Evolutionary conservation across 64 coral and sea anemone species (phyloP).

Genomic region (Orbicella faveolata): DNA sequence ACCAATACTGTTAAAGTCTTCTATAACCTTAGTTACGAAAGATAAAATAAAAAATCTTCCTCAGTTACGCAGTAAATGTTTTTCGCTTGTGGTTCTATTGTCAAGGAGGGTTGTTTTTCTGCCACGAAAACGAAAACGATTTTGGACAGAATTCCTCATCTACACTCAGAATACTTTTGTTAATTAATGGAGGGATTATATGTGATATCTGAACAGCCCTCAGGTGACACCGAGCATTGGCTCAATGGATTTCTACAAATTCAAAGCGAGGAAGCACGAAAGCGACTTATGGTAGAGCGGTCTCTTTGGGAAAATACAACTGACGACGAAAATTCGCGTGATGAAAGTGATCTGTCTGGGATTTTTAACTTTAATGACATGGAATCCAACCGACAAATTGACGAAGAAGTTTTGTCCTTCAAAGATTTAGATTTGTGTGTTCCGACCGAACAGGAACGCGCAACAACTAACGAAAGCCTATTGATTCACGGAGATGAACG

Average conservation of each 20-base stretch:
- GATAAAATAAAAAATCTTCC: neutral
- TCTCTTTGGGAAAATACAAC: neutral
- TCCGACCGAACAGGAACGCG: neutral
- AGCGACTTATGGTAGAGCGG: slow-evolving; percentile 21
- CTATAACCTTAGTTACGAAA: neutral
- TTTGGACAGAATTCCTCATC: too few relatives aligned
- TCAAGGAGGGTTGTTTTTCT: neutral
- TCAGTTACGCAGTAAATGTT: neutral
- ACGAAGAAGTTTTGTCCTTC: neutral
- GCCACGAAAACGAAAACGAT: too few relatives aligned
- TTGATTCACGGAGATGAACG: neutral
- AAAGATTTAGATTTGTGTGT: neutral
- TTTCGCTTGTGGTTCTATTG: neutral
- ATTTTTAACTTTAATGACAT: slow-evolving; percentile 28
- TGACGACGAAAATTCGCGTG: neutral
- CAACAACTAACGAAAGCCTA: neutral
- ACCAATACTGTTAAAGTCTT: slow-evolving; percentile 1
- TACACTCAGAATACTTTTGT: neutral
- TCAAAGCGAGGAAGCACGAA: slow-evolving; percentile 25
- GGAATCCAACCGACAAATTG: neutral
- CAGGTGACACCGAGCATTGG: neutral
- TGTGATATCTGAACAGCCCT: neutral
- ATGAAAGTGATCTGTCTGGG: slow-evolving; percentile 14
- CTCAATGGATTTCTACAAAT: slow-evolving; percentile 28
- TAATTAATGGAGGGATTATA: neutral